Conservation (phyloP, 1,140 invertebrate species). For the Hylaeus anthracinus region DNA sequence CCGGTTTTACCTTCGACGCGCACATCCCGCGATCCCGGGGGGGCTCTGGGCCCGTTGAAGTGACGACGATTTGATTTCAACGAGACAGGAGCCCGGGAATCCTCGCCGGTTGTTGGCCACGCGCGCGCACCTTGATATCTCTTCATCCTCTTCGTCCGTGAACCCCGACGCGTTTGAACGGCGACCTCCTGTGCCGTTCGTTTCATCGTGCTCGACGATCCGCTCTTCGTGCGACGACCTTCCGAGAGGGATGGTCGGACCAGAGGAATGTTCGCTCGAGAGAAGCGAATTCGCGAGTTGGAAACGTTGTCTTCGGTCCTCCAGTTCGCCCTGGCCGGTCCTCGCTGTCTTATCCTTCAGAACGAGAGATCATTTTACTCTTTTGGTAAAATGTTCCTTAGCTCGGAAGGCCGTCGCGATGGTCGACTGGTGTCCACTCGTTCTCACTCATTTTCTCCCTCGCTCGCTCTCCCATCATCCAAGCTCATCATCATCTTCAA, state of each 20-base stretch:
- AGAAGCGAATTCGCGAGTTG: neutral
- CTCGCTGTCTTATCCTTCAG: neutral
- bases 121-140: conserved; percentile 20
- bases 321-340: neutral
- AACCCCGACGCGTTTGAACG: conserved; percentile 16
- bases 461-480: conserved; percentile 45
- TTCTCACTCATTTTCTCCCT: conserved; percentile 53
- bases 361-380: neutral
- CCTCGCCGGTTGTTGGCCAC: neutral
- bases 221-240: conserved; percentile 40
- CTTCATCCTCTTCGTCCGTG: neutral
- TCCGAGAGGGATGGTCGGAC: conserved; percentile 28
- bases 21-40: conserved; percentile 1
- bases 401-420: conserved; percentile 57
- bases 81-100: conserved; percentile 33
- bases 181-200: neutral
- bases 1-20: neutral
- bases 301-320: neutral
- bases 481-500: conserved; percentile 1
- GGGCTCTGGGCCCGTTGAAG: conserved; percentile 48
- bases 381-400: neutral
- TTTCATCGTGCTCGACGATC: conserved; percentile 16
- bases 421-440: conserved; percentile 53
- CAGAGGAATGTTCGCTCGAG: conserved; percentile 1
- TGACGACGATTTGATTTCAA: conserved; percentile 61